Base-by-base conservation (phyloP, 2,888 invertebrate species). In the Resseliella maxima region DNA sequence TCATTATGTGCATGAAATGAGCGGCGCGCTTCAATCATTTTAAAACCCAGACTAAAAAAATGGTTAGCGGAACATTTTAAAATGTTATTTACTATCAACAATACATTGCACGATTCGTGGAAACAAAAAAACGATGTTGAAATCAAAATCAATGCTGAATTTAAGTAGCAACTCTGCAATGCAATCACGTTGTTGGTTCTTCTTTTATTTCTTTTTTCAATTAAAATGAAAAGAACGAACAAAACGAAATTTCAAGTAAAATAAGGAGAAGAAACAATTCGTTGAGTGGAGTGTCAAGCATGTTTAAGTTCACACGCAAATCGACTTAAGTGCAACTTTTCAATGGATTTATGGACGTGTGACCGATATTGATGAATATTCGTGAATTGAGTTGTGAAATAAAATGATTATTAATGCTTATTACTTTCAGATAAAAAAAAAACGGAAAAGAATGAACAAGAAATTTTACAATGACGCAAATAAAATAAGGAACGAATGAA, bases 311-410 rank as follows among this genome's bases (percentile, higher is more conserved):
- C 72, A 72, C 72, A 31, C 72, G 72, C 72, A 72, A 72, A 72
- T 31, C 72, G 3, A 31, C 72, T 72, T 72, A 72, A 72, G 15
- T 72, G 72, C 31, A 72, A 72, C 72, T 72, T 27, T 72, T 72
- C 72, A 72, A 72, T 72, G 72, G 72, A 72, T 72, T 72, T n/a
- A 72, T 35, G 72, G 24, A 3, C n/a, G 31, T n/a, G n/a, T n/a
- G n/a, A n/a, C 6, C 2, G 18, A 35, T 72, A 50, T 12, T 72
- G n/a, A n/a, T 15, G 72, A 31, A 35, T 31, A 72, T 72, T 72
- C 72, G 72, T 72, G 72, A 72, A 72, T 72, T 72, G 35, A 72
- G 72, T 72, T 72, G 72, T 72, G 72, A 72, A 72, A 72, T 35
- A 35, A 31, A 72, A 72, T 31, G 72, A 31, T 72, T 35, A 59